Base-by-base conservation (phyloP, 2,113 vertebrate genomes). In the Motacilla tschutschensis region DNA sequence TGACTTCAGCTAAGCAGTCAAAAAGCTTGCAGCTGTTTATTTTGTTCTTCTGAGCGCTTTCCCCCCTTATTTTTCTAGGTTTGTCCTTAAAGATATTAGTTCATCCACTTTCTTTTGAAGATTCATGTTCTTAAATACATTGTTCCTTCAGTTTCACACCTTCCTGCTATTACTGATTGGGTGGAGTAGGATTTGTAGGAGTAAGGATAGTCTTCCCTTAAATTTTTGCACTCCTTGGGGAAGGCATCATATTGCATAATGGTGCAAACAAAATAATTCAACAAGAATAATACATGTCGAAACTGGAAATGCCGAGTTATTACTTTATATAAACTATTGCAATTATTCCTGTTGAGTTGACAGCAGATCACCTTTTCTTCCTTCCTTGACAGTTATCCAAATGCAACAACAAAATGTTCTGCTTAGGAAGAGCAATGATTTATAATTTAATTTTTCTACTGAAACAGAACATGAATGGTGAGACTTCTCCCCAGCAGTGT, bases 251-350 rank as follows among this genome's bases (percentile, higher is more conserved):
- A 69, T 96, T 97, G 95, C 43, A 40, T 95, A 96, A 96, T 41
- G 44, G 24, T 48, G 79, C 95, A 95, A 95, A 95, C 94, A 94
- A 92, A 96, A 96, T 93, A 96, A 95, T 94, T 95, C 93, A 93
- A 83, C 80, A 88, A 91, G 92, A 92, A 87, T 79, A 95, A 93
- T 95, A 54, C 92, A 93, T 96, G 92, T 93, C 84, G 92, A 94
- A 96, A 95, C 47, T 93, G 95, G 96, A 95, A 96, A 94, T 66
- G 10, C 78, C 36, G 28, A 95, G 94, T 96, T 95, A 94, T 91
- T 94, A 83, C 79, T 94, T 93, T 94, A 93, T 93, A 93, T 95
- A 94, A 95, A 95, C 93, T 93, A 85, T 60, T 82, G 84, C 93
- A 94, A 93, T 95, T 94, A 95, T 80, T 94, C 65, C 43, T 92